Base-by-base conservation (phyloP, 2,113 vertebrate genomes). In the Ranitomeya imitator region DNA sequence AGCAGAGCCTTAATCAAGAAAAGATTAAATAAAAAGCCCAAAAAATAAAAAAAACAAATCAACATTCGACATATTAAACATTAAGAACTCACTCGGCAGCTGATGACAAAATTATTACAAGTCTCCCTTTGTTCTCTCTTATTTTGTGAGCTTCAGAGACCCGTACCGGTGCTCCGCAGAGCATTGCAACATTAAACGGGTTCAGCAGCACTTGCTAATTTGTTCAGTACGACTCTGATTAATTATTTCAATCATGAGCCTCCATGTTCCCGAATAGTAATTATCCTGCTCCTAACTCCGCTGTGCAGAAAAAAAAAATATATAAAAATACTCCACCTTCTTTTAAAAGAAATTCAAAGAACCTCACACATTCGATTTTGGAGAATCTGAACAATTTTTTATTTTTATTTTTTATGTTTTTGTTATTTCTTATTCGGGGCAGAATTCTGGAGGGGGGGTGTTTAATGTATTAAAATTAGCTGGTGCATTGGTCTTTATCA, bases 181-280 rank as follows among this genome's bases (percentile, higher is more conserved):
- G 85, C 73, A 78, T 86, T 86, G 85, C 31, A 37, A 86, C 85
- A 52, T 86, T 86, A 77, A 86, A 79, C 57, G 85, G 76, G 76
- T 77, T 67, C 69, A 78, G 60, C 85, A 54, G 59, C 60, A 79
- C 76, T 67, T 21, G 85, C 85, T 86, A 86, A 86, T 86, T 86
- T 86, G 85, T 79, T 86, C 74, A 86, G 85, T 86, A 79, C 21
- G 85, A 79, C 76, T 79, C 73, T 86, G 85, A 86, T 86, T 86
- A 86, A 86, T 86, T 76, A 86, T 86, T 85, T 86, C 85, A 86
- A 86, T 86, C 85, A 86, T 86, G 21, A 65, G 77, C 76, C 76
- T 79, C 85, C 85, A 65, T 79, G 85, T 67, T 86, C 77, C 57
- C 60, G 61, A 86, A 79, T 86, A 79, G 85, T 86, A 86, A 86